These are phyloP conservation scores for Tichodroma muraria DNA, from an alignment of 2,113 vertebrate species.

Conservation along the genomic window DNA sequence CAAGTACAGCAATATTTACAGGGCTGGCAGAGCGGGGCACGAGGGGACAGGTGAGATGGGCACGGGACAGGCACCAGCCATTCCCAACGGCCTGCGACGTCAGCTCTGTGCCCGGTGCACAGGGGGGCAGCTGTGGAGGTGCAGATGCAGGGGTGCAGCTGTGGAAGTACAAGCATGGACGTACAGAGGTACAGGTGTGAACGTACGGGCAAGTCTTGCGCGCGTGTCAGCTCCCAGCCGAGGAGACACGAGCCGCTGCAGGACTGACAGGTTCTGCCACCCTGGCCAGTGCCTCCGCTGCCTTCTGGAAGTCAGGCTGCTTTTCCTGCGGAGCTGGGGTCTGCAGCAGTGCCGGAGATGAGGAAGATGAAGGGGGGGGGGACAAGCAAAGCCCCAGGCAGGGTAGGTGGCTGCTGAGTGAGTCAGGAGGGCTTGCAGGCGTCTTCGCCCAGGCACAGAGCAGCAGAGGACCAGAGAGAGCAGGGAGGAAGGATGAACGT, in stretches of 20 bases:
- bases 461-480: background rate
- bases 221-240: background rate
- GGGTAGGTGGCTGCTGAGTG: background rate
- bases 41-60: background rate
- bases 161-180: background rate
- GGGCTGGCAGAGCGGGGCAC: conserved; percentile 36
- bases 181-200: background rate
- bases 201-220: rapidly evolving
- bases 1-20: conserved; percentile 63
- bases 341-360: background rate
- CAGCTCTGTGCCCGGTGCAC: background rate
- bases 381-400: background rate
- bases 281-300: background rate
- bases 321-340: background rate
- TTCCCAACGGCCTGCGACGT: rapidly evolving
- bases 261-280: background rate
- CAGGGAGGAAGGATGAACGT: background rate
- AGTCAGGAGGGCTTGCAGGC: background rate
- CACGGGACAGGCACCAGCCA: background rate
- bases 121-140: background rate
- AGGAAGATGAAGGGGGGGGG: background rate
- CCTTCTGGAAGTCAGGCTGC: background rate
- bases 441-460: background rate
- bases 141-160: background rate
- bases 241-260: rapidly evolving